A percentile compares a stretch with the other conserved stretches of the same genome.
Evolutionary conservation across 2,888 invertebrate genomes (phyloP).

Genomic region (Cyrtodaria siliqua): DNA sequence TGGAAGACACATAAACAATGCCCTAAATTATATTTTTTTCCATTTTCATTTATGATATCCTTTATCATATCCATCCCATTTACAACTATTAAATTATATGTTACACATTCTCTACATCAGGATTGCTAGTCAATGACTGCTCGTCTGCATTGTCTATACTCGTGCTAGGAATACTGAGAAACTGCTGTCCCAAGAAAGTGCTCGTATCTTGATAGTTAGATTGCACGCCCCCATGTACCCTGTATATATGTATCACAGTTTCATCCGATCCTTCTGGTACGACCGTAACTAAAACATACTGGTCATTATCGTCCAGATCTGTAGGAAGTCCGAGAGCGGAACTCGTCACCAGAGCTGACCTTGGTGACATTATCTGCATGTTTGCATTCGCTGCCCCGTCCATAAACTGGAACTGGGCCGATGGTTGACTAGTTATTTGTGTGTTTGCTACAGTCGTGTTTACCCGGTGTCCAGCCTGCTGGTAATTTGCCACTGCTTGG

Average conservation of each 20-base stretch:
- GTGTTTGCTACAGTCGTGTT: no score
- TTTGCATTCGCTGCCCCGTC: background rate
- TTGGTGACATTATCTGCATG: slow-evolving; percentile 12
- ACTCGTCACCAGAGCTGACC: background rate
- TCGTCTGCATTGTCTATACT: background rate
- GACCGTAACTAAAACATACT: slow-evolving; percentile 68
- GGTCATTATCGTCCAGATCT: slow-evolving; percentile 25
- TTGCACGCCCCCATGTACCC: slow-evolving; percentile 33
- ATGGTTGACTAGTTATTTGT: no score
- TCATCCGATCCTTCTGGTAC: slow-evolving; percentile 67
- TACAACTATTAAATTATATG: no score
- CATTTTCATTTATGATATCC: no score
- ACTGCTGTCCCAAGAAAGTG: background rate
- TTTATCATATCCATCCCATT: no score
- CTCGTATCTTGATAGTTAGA: background rate
- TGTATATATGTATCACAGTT: slow-evolving; percentile 76
- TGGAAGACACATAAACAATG: no score
- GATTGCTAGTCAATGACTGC: background rate
- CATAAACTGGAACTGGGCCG: no score
- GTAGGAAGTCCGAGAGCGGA: background rate
- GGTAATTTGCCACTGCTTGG: no score
- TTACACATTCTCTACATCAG: no score
- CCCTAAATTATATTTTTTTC: no score
- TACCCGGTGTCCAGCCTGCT: no score
- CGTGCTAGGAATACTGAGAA: background rate